Conservation (phyloP, 2,797 vertebrate species). For the Sternotherus odoratus region DNA sequence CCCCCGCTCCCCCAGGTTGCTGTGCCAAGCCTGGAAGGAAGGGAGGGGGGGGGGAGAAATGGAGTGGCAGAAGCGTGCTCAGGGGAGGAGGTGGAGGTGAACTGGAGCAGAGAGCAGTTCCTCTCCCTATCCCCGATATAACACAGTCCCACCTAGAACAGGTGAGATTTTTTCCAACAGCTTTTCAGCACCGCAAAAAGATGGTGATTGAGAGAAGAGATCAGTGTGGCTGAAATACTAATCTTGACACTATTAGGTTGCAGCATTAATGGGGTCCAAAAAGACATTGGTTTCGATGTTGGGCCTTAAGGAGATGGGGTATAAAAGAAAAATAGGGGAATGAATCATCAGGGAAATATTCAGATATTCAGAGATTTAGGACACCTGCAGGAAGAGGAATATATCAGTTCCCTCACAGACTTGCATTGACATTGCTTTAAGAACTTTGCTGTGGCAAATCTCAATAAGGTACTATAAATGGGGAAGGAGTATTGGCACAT, state of each 20-base stretch:
- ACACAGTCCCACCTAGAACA: too few relatives aligned
- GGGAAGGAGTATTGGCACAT: not conserved
- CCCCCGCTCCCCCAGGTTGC: too few relatives aligned
- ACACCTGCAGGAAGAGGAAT: not conserved
- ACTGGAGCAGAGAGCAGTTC: too few relatives aligned
- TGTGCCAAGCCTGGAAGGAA: too few relatives aligned
- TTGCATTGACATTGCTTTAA: not conserved
- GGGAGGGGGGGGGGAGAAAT: too few relatives aligned
- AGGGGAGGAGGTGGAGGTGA: too few relatives aligned
- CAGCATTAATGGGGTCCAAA: not conserved
- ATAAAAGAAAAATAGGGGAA: not conserved
- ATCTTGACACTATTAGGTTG: not conserved
- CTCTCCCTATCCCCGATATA: too few relatives aligned
- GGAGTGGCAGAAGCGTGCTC: too few relatives aligned
- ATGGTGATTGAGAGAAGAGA: not conserved
- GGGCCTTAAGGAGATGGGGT: not conserved
- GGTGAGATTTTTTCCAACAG: not conserved
- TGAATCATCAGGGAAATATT: not conserved
- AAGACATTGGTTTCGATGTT: not conserved
- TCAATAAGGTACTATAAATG: not conserved
- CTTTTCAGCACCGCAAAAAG: not conserved
- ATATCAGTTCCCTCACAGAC: not conserved
- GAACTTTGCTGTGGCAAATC: not conserved
- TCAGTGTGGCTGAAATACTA: rapidly evolving
- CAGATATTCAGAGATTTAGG: not conserved